Base-by-base conservation (phyloP, 2,113 vertebrate genomes). In the Scalopus aquaticus region DNA sequence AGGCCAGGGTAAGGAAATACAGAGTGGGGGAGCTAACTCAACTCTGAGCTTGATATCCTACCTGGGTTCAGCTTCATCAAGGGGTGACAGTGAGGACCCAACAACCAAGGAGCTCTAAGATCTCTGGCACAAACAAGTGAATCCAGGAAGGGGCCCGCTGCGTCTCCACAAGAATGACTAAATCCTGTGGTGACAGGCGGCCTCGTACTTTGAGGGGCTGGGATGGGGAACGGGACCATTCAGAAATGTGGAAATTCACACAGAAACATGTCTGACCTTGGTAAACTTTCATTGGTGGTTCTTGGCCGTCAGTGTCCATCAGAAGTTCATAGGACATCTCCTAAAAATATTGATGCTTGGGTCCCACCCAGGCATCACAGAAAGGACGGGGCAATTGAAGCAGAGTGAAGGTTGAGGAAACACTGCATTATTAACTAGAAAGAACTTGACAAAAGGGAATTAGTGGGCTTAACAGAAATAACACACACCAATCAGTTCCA, bases 171-270 rank as follows among this genome's bases (percentile, higher is more conserved):
- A 26, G 32, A 7, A 35, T 17, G 37, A 46, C 16, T 39, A 64
- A 35, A 17, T 11, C 28, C 54, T 3, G 2, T 0, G 11, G n/a
- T 13, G 44, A 60, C 20, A 8, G 12, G 1, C 54, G n/a, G 30
- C 58, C 46, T 74, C 37, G 7, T 16, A 19, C 37, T 93, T 30
- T 30, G 86, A 88, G 30, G 26, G 9, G 17, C 15, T 8, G n/a
- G 28, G 28, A 6, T 37, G n/a, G 28, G 11, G 15, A 85, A 6
- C 2, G 51, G 51, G 17, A 17, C 51, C n/a, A n/a, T n/a, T 13
- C 54, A 70, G 65, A 90, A 28, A 26, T 2, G 64, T n/a, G n/a
- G n/a, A n/a, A n/a, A n/a, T n/a, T n/a, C n/a, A n/a, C 54, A 65
- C 11, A 35, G 60, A 81, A 93, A 56, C 15, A 8, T 20, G 42